Conservation (phyloP, 2,888 invertebrate species). For the Dusona sp. region DNA sequence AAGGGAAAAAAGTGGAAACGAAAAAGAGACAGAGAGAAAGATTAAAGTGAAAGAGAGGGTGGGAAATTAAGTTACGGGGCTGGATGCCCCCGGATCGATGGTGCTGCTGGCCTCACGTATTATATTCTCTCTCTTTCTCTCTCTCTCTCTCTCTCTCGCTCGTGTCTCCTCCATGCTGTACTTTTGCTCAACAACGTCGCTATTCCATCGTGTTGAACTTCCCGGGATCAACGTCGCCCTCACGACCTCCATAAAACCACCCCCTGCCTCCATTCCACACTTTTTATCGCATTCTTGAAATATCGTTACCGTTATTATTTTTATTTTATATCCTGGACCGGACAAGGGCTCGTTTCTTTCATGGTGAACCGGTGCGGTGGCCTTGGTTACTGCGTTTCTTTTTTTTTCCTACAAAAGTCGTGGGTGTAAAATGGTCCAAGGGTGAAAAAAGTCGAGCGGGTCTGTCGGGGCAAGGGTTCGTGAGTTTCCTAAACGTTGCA, state of each 20-base stretch:
- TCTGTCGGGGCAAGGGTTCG: slow-evolving; percentile 24
- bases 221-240: slow-evolving; percentile 43
- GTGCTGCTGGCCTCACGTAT: slow-evolving; percentile 72
- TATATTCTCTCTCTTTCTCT: slow-evolving; percentile 44
- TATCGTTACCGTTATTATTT: slow-evolving; percentile 17
- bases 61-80: slow-evolving; percentile 76
- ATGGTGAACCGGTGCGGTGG: slow-evolving; percentile 39
- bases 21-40: slow-evolving; percentile 39
- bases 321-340: slow-evolving; percentile 5
- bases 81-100: slow-evolving; percentile 77
- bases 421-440: background rate
- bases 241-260: slow-evolving; percentile 6
- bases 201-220: slow-evolving; percentile 20
- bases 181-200: slow-evolving; percentile 35
- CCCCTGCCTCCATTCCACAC: background rate
- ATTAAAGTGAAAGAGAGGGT: slow-evolving; percentile 66
- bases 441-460: slow-evolving; percentile 7
- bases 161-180: slow-evolving; percentile 48
- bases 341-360: slow-evolving; percentile 7
- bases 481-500: background rate
- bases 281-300: slow-evolving; percentile 30
- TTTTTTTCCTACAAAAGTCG: background rate
- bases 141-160: slow-evolving; percentile 51
- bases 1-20: slow-evolving; percentile 27
- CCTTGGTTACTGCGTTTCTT: slow-evolving; percentile 14